A percentile compares a stretch with the other conserved stretches of the same genome.
phyloP scores from a whole-genome alignment of 2,797 vertebrate genomes.

The Sebastes minor region DNA sequence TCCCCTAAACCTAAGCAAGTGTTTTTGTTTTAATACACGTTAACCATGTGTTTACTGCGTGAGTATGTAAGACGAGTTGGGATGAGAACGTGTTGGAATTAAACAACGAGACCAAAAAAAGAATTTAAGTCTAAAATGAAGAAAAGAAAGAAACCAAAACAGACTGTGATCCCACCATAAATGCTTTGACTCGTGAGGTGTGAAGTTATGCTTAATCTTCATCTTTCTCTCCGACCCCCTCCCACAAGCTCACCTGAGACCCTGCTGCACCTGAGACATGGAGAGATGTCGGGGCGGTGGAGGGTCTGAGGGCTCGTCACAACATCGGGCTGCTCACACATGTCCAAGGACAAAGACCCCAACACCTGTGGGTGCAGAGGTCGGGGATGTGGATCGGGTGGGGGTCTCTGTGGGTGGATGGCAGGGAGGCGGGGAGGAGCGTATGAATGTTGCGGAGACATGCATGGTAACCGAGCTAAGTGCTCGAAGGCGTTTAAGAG shows the following conservation, averaged over 20 bases:
- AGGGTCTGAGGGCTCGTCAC: conserved; percentile 84
- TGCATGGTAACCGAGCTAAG: conserved; percentile 68
- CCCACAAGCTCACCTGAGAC: neutral
- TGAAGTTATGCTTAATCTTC: conserved; percentile 54
- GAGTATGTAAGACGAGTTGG: too few relatives aligned
- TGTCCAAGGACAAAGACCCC: conserved; percentile 86
- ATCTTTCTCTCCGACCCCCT: neutral
- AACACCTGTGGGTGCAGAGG: conserved; percentile 92
- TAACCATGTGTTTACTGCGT: too few relatives aligned
- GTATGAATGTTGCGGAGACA: conserved; percentile 57
- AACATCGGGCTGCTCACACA: conserved; percentile 84
- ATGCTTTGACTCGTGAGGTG: conserved; percentile 49
- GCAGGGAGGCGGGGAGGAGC: conserved; percentile 20
- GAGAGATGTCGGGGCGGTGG: conserved; percentile 61
- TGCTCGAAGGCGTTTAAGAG: conserved; percentile 62
- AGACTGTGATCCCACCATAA: neutral
- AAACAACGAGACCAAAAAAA: too few relatives aligned
- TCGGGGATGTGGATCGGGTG: conserved; percentile 68
- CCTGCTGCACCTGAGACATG: neutral
- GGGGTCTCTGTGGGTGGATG: conserved; percentile 44
- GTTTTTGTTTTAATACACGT: too few relatives aligned
- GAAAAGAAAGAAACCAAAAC: neutral
- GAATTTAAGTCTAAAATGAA: neutral
- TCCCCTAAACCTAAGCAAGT: too few relatives aligned
- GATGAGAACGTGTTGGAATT: too few relatives aligned